phyloP scores from a whole-genome alignment of 1,140 invertebrate species.

The Platorchestia sp. region DNA sequence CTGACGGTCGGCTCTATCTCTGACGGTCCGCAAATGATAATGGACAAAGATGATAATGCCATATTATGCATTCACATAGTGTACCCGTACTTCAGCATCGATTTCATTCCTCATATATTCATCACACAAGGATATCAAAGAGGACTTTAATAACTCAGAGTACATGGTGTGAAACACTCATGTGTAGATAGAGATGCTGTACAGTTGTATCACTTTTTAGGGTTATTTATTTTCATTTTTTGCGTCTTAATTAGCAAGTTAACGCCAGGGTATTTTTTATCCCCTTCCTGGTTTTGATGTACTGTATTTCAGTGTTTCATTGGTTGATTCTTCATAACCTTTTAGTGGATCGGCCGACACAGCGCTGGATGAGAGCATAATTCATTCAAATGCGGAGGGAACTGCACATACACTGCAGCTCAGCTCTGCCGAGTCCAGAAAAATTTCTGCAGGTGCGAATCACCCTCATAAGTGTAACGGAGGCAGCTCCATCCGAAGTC shows the following conservation, averaged over 20 bases:
- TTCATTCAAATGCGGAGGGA: background rate
- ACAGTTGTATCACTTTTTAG: background rate
- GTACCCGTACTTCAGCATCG: background rate
- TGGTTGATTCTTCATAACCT: no score
- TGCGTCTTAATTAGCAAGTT: background rate
- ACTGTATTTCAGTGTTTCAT: no score
- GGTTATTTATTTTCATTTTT: background rate
- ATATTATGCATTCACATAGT: background rate
- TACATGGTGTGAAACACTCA: background rate
- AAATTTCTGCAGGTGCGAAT: background rate
- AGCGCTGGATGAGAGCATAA: no score
- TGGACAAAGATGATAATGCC: background rate
- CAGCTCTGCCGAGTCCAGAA: background rate
- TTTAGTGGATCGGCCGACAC: no score
- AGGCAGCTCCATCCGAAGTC: background rate
- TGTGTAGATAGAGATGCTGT: background rate
- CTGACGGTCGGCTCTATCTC: background rate
- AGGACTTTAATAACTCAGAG: background rate
- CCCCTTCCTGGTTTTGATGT: no score
- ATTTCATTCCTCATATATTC: background rate
- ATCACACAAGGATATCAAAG: background rate
- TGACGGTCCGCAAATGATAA: background rate
- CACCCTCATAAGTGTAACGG: background rate
- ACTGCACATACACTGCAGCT: background rate
- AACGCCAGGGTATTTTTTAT: no score